These are phyloP conservation scores for Drosophila setosimentum DNA, from an alignment of 2,888 invertebrate genomes.

Conservation along the genomic window DNA sequence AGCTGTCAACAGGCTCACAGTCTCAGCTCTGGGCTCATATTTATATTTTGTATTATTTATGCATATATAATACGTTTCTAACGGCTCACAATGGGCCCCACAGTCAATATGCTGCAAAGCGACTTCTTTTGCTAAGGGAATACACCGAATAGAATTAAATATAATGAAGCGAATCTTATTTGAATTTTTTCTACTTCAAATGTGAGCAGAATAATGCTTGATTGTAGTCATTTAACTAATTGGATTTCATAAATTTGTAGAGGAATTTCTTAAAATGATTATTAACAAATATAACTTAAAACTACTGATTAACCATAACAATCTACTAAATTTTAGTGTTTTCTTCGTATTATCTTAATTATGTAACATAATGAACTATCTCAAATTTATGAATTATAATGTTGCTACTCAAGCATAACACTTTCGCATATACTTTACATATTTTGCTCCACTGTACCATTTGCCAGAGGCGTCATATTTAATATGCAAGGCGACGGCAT, in stretches of 20 bases:
- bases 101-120: slow-evolving; percentile 7
- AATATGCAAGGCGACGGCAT: slow-evolving; percentile 72
- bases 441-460: slow-evolving; percentile 30
- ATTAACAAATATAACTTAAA: not conserved
- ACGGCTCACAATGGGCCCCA: slow-evolving; percentile 48
- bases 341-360: not conserved
- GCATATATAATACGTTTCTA: slow-evolving; percentile 59
- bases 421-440: not conserved
- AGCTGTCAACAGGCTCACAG: slow-evolving; percentile 72
- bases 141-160: not conserved
- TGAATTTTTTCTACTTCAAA: not conserved
- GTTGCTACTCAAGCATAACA: not conserved
- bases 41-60: slow-evolving; percentile 75
- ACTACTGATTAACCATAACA: not conserved
- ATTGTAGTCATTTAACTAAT: not conserved
- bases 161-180: not conserved
- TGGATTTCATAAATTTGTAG: not conserved
- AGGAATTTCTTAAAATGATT: not conserved
- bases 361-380: too few relatives aligned
- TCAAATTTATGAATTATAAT: not conserved
- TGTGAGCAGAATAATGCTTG: not conserved
- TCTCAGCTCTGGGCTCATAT: slow-evolving; percentile 63
- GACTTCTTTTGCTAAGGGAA: slow-evolving; percentile 7
- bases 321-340: not conserved
- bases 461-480: slow-evolving; percentile 44